Percentiles rank a stretch among this genome's conserved stretches.
Evolutionary conservation across 1,140 invertebrate genomes (phyloP).

Genomic region (Drosophila serrata): DNA sequence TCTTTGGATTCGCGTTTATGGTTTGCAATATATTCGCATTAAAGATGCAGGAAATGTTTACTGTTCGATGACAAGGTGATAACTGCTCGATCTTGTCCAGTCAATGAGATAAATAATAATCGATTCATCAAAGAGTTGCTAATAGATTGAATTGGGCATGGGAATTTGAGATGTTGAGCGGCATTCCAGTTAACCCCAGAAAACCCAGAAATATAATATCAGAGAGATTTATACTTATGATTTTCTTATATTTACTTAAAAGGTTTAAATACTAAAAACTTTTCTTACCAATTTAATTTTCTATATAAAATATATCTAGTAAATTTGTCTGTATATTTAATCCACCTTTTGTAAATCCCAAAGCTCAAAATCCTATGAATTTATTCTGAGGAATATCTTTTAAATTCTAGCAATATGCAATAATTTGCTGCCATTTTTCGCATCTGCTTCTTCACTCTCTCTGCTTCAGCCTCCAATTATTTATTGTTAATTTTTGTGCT

Average conservation of each 20-base stretch:
- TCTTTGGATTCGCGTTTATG: conserved; percentile 17
- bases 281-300: not conserved
- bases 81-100: conserved; percentile 45
- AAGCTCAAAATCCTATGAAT: conserved; percentile 6
- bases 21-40: conserved; percentile 34
- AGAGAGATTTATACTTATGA: not conserved
- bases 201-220: not conserved
- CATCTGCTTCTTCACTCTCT: conserved; percentile 15
- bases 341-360: not conserved
- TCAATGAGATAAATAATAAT: conserved; percentile 42
- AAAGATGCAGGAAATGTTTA: conserved; percentile 34
- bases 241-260: too few species aligned
- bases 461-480: conserved; percentile 23
- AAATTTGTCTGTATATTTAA: not conserved
- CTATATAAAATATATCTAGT: not conserved
- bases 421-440: conserved; percentile 24
- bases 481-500: conserved; percentile 22
- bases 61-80: conserved; percentile 47
- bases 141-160: conserved; percentile 41
- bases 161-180: not conserved
- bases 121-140: conserved; percentile 42
- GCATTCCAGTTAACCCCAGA: conserved; percentile 13
- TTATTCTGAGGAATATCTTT: conserved; percentile 11
- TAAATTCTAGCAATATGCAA: conserved; percentile 16
- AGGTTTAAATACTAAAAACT: too few species aligned